A percentile compares a stretch with the other conserved stretches of the same genome.
These are phyloP conservation scores for Heteromyza rotundicornis DNA, from an alignment of 2,888 invertebrate species.

Conservation along the genomic window DNA sequence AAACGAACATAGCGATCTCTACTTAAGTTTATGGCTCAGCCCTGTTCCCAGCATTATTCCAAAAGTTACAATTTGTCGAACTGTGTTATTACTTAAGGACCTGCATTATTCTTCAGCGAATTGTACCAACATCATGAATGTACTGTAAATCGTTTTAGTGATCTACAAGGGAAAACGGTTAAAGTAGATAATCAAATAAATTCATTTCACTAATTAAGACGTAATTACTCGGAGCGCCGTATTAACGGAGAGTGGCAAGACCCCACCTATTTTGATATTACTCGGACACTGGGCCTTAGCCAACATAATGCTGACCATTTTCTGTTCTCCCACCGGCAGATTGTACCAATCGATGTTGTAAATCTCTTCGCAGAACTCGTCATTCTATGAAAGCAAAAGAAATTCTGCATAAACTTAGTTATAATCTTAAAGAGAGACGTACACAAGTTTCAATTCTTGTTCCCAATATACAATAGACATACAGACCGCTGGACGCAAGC, in stretches of 20 bases:
- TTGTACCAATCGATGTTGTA: conserved; percentile 39
- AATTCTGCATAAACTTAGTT: background rate
- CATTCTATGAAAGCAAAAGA: conserved; percentile 28
- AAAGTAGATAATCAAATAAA: conserved; percentile 23
- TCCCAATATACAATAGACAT: conserved; percentile 44
- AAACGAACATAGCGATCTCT: too few species aligned
- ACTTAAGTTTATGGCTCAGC: too few species aligned
- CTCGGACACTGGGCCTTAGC: conserved; percentile 30
- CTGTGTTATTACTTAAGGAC: too few species aligned
- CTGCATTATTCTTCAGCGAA: too few species aligned
- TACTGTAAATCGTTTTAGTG: conserved; percentile 48
- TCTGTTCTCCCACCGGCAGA: conserved; percentile 31
- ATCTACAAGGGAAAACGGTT: conserved; percentile 43
- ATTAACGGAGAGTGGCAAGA: conserved; percentile 35
- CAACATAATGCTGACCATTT: conserved; percentile 34
- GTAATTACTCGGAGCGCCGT: conserved; percentile 34
- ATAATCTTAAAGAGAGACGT: conserved; percentile 16
- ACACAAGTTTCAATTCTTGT: conserved; percentile 40
- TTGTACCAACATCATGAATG: conserved; percentile 39
- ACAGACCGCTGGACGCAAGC: conserved; percentile 32
- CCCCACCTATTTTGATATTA: conserved; percentile 29
- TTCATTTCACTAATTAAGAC: conserved; percentile 35
- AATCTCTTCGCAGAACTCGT: conserved; percentile 31
- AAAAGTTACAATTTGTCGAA: too few species aligned
- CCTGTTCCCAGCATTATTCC: too few species aligned